These are phyloP conservation scores for Platynereis dumerilii DNA, from an alignment of 2,888 invertebrate genomes.

Conservation along the genomic window DNA sequence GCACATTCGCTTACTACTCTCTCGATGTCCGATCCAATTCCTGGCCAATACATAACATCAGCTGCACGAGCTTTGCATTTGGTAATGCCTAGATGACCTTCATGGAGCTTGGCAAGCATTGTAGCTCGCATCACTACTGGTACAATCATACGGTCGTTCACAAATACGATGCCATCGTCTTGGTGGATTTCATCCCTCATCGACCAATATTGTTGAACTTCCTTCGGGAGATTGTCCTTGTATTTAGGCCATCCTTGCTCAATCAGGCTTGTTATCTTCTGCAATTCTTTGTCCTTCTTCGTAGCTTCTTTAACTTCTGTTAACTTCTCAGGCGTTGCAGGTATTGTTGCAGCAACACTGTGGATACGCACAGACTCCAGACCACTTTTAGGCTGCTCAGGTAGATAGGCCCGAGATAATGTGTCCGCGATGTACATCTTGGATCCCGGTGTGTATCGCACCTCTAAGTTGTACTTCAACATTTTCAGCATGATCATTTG, in stretches of 20 bases:
- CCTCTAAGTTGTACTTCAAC: background rate
- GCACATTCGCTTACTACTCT: background rate
- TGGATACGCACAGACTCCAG: background rate
- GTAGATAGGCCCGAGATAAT: slow-evolving; percentile 1
- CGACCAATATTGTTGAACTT: slow-evolving; percentile 1
- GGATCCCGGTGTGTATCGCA: slow-evolving; percentile 2
- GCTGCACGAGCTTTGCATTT: slow-evolving; percentile 16
- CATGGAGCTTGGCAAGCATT: slow-evolving; percentile 23
- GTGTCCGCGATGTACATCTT: slow-evolving; percentile 4
- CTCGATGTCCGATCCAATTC: slow-evolving; percentile 9
- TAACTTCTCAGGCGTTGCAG: background rate
- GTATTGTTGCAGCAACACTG: background rate
- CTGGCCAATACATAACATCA: slow-evolving; percentile 25
- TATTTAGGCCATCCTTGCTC: slow-evolving; percentile 20
- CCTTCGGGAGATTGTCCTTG: background rate
- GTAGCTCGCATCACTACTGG: slow-evolving; percentile 19
- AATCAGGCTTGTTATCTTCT: background rate
- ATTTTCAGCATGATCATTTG: slow-evolving; percentile 8
- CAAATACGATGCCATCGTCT: slow-evolving; percentile 23
- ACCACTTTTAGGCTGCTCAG: background rate
- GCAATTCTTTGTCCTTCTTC: slow-evolving; percentile 8
- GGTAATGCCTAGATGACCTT: slow-evolving; percentile 16
- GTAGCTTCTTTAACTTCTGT: background rate
- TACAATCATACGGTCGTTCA: slow-evolving; percentile 16
- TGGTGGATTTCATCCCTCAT: slow-evolving; percentile 9